phyloP scores from a whole-genome alignment of 2,113 vertebrate genomes.

The Stegastes partitus region DNA sequence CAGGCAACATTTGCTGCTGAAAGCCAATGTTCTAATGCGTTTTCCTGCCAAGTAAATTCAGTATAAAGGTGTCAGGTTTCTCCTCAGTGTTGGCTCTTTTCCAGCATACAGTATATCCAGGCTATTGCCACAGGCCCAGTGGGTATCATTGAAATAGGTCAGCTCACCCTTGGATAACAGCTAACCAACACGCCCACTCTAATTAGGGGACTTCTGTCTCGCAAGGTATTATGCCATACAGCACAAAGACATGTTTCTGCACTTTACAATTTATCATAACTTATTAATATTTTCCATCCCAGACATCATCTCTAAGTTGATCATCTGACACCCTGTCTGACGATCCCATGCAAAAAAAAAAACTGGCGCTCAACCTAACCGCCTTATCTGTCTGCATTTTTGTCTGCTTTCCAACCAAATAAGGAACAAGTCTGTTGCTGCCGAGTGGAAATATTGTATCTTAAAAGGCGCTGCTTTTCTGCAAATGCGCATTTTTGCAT shows the following conservation, averaged over 20 bases:
- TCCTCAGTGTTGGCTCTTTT: slow-evolving; percentile 43
- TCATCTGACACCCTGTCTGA: slow-evolving; percentile 28
- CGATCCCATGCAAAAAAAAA: slow-evolving; percentile 20
- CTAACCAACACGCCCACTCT: slow-evolving; percentile 44
- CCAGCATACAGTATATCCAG: slow-evolving; percentile 45
- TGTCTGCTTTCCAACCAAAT: slow-evolving; percentile 12
- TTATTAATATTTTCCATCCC: slow-evolving; percentile 10
- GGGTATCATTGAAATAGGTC: slow-evolving; percentile 65
- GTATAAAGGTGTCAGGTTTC: slow-evolving; percentile 56
- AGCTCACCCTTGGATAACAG: slow-evolving; percentile 32
- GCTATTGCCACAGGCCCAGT: slow-evolving; percentile 46
- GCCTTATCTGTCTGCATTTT: slow-evolving; percentile 12
- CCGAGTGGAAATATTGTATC: not conserved
- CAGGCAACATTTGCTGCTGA: slow-evolving; percentile 28
- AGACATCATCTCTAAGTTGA: not conserved
- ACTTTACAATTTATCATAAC: not conserved
- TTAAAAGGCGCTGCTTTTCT: not conserved
- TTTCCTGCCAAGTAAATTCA: slow-evolving; percentile 47
- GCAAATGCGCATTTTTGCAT: not conserved
- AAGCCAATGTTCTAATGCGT: not conserved
- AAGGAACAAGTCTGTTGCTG: not conserved
- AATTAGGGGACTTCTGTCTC: slow-evolving; percentile 36
- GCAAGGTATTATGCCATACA: not conserved
- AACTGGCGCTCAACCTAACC: not conserved
- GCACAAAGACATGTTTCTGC: not conserved